Percentiles rank a stretch among this genome's conserved stretches.
Evolutionary conservation across 2,797 vertebrate genomes (phyloP).

Genomic region (Benthosema pterotum): DNA sequence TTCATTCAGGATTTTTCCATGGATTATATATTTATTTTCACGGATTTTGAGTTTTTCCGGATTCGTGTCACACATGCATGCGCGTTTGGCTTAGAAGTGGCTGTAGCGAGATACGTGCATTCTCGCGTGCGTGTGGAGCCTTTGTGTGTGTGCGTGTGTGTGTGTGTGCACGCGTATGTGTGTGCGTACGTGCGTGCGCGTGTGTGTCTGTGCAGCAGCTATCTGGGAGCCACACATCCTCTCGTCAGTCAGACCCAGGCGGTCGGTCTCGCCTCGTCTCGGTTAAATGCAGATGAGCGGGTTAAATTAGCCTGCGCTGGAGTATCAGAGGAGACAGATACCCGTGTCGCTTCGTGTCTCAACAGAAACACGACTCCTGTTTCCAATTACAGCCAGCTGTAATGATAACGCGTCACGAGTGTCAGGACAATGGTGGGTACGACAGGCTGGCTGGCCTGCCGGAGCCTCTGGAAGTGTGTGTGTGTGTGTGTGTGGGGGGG

Average conservation of each 20-base stretch:
- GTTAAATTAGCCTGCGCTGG: conserved; percentile 72
- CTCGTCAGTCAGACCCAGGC: conserved; percentile 34
- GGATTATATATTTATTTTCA: too few species aligned
- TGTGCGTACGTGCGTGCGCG: conserved; percentile 2
- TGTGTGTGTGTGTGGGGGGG: conserved; percentile 58
- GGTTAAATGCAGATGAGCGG: conserved; percentile 67
- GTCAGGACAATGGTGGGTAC: conserved; percentile 64
- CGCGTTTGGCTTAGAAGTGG: not conserved
- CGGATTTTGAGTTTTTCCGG: not conserved
- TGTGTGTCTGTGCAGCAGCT: conserved; percentile 4
- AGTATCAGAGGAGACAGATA: conserved; percentile 87
- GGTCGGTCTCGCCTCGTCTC: conserved; percentile 49
- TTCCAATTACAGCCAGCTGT: conserved; percentile 84
- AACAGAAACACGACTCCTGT: conserved; percentile 80
- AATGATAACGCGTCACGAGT: conserved; percentile 80
- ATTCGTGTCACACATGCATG: not conserved
- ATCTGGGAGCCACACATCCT: conserved; percentile 22
- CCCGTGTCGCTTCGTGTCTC: conserved; percentile 82
- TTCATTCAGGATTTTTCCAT: too few species aligned
- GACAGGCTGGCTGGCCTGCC: conserved; percentile 41
- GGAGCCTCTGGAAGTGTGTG: conserved; percentile 27
- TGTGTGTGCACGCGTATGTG: not conserved
- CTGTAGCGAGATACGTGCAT: not conserved
- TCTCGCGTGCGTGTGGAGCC: not conserved
- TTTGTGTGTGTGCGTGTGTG: not conserved